A percentile compares a stretch with the other conserved stretches of the same genome.
These are phyloP conservation scores for Euproctis similis DNA, from an alignment of 2,888 invertebrate genomes.

Conservation along the genomic window DNA sequence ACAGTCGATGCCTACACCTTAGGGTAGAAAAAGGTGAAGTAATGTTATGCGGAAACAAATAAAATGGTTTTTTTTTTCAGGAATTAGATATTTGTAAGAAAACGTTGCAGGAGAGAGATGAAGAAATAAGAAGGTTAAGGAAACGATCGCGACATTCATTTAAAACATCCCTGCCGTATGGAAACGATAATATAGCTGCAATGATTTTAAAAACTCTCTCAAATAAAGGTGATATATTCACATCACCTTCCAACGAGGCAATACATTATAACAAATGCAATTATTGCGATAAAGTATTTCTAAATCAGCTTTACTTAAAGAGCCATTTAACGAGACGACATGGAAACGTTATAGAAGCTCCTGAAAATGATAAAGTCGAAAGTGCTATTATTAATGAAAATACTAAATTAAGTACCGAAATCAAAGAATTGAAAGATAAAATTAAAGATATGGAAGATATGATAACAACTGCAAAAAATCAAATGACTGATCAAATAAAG, in stretches of 20 bases:
- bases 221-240: constrained; percentile 50
- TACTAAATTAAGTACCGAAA: constrained; percentile 71
- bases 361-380: constrained; percentile 40
- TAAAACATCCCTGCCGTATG: constrained; percentile 47
- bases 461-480: constrained; percentile 29
- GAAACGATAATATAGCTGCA: constrained; percentile 63
- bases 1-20: no score
- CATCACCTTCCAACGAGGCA: constrained; percentile 39
- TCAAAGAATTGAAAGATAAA: constrained; percentile 61
- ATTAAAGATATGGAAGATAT: constrained; percentile 62
- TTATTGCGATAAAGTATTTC: constrained; percentile 81
- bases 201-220: constrained; percentile 64
- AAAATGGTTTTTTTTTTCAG: constrained; percentile 40
- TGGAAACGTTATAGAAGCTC: constrained; percentile 37
- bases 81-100: constrained; percentile 72
- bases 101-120: constrained; percentile 60
- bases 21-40: no score
- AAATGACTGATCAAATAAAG: constrained; percentile 11
- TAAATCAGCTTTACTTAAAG: constrained; percentile 78
- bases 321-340: constrained; percentile 80
- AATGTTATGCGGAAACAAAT: no score
- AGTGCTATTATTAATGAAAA: constrained; percentile 60
- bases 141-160: constrained; percentile 57
- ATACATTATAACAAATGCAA: constrained; percentile 75
- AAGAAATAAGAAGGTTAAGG: constrained; percentile 67